Conservation (phyloP, 2,113 vertebrate species). For the human (Homo sapiens) region DNA sequence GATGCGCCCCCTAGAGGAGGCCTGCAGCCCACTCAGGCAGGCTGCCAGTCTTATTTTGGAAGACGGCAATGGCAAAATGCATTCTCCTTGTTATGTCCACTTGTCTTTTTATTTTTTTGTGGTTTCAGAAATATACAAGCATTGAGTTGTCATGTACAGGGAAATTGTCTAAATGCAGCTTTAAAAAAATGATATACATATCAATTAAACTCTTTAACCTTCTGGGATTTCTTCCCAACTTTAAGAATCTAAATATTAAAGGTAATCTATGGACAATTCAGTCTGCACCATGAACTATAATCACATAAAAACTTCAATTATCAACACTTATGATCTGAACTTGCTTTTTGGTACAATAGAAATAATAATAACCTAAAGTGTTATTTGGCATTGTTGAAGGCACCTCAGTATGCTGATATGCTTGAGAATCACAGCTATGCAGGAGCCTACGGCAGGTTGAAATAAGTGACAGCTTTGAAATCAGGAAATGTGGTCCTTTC, state of each 20-base stretch:
- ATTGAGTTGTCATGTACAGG: background rate
- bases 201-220: background rate
- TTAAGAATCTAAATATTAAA: background rate
- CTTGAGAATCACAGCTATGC: background rate
- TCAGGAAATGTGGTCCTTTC: background rate
- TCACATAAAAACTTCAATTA: background rate
- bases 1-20: rapidly evolving
- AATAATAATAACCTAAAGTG: background rate
- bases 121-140: background rate
- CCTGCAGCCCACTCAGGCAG: rapidly evolving
- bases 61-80: background rate
- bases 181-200: background rate
- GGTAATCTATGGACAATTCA: background rate
- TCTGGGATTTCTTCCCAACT: background rate
- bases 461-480: background rate
- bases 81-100: background rate
- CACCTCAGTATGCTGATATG: rapidly evolving
- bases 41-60: background rate
- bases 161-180: background rate
- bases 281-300: background rate
- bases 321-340: background rate
- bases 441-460: background rate
- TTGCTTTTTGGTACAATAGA: background rate
- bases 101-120: background rate
- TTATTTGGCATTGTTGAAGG: background rate